A percentile compares a stretch with the other conserved stretches of the same genome.
phyloP scores from a whole-genome alignment of 2,797 vertebrate species.

The Streptopelia turtur region DNA sequence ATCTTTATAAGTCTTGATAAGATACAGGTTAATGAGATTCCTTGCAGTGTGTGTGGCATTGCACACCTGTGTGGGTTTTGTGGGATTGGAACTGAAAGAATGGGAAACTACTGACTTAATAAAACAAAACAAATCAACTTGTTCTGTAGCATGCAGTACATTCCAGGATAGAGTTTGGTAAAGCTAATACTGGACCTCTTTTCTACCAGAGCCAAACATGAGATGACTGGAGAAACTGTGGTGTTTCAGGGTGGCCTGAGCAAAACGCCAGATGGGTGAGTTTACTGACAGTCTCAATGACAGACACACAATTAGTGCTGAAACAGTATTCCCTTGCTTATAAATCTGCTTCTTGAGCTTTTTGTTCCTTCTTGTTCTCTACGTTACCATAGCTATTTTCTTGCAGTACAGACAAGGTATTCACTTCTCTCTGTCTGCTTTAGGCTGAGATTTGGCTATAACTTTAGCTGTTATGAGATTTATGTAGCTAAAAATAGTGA shows the following conservation, averaged over 20 bases:
- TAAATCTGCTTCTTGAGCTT: background rate
- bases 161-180: background rate
- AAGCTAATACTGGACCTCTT: slow-evolving; percentile 27
- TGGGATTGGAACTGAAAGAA: background rate
- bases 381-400: background rate
- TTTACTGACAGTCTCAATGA: background rate
- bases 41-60: background rate
- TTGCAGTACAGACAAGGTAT: background rate
- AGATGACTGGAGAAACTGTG: slow-evolving; percentile 92
- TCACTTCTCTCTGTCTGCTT: background rate
- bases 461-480: background rate
- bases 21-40: background rate
- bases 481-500: background rate
- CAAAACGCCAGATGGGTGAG: slow-evolving; percentile 97
- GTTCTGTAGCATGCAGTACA: background rate
- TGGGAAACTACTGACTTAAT: background rate
- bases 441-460: background rate
- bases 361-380: background rate
- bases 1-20: too few species aligned
- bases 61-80: background rate
- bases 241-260: slow-evolving; percentile 95
- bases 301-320: background rate
- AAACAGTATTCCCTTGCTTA: background rate
- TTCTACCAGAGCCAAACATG: slow-evolving; percentile 86
- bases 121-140: background rate